A percentile compares a stretch with the other conserved stretches of the same genome.
Conservation (phyloP, 2,797 vertebrate species). For the Intellagama lesueurii region DNA sequence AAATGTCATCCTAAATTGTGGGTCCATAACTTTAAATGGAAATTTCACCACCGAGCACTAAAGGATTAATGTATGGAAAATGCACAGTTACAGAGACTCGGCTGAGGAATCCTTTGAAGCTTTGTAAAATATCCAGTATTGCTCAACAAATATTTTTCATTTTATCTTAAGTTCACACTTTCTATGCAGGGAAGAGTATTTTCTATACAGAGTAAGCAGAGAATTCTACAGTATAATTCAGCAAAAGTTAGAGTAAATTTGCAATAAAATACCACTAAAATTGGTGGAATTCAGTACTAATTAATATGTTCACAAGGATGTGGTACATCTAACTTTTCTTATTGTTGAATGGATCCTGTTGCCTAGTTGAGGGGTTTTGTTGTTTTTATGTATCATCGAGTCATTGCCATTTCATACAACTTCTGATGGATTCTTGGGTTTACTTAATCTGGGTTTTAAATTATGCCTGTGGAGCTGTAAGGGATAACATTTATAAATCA, state of each 20-base stretch:
- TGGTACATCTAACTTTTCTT: background rate
- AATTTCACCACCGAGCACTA: background rate
- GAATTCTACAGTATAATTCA: background rate
- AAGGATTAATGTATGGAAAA: background rate
- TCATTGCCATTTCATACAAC: too few species aligned
- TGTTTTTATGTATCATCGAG: too few species aligned
- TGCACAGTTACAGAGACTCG: background rate
- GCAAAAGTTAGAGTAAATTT: background rate
- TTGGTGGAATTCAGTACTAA: background rate
- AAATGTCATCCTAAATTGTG: background rate
- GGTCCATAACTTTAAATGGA: background rate
- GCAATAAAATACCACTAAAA: background rate
- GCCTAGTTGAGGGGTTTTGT: background rate
- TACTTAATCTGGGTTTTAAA: background rate
- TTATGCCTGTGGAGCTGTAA: background rate
- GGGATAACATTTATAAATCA: background rate
- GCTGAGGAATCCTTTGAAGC: background rate
- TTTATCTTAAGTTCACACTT: slow-evolving; percentile 12
- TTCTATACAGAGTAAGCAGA: background rate
- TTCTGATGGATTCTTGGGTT: background rate
- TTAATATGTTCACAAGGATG: background rate
- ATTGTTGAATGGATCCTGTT: background rate
- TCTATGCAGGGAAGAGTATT: background rate
- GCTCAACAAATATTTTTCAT: background rate
- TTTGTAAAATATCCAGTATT: background rate